These are phyloP conservation scores for Sciaenops ocellatus DNA, from an alignment of 2,797 vertebrate species.

Conservation along the genomic window DNA sequence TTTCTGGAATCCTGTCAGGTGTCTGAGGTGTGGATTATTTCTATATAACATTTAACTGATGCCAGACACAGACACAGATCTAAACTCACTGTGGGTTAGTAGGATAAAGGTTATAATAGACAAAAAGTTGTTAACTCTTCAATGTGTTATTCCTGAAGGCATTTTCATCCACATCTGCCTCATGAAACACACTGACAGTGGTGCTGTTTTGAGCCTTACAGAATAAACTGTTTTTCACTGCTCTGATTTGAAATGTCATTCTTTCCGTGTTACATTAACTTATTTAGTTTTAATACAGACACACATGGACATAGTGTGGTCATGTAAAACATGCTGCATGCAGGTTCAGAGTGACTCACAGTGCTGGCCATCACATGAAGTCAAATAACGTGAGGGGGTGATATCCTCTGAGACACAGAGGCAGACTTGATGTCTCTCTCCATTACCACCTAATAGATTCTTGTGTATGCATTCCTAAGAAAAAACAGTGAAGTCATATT, in stretches of 20 bases:
- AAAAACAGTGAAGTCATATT: constrained; percentile 30
- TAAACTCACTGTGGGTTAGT: constrained; percentile 3
- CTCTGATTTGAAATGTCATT: constrained; percentile 13
- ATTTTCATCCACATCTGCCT: constrained; percentile 60
- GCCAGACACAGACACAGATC: constrained; percentile 10
- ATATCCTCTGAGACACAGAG: constrained; percentile 17
- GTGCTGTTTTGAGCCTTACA: constrained; percentile 31
- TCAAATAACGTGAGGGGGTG: constrained; percentile 14
- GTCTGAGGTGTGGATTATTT: constrained; percentile 13
- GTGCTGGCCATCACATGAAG: constrained; percentile 2
- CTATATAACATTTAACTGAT: constrained; percentile 7
- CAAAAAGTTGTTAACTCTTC: neutral
- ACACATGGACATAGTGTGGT: constrained; percentile 1
- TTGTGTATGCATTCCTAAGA: constrained; percentile 31
- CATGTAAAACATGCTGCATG: neutral
- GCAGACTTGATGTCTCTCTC: constrained; percentile 41
- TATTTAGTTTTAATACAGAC: constrained; percentile 24
- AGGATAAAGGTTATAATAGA: constrained; percentile 25
- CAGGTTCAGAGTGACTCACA: constrained; percentile 34
- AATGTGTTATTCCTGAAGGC: constrained; percentile 34
- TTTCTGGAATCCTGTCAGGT: neutral
- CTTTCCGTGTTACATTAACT: neutral
- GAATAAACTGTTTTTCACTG: constrained; percentile 21
- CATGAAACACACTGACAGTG: constrained; percentile 40
- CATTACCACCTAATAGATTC: constrained; percentile 35